Evolutionary conservation across 2,888 invertebrate genomes (phyloP).

Genomic region (Tinea trinotella): DNA sequence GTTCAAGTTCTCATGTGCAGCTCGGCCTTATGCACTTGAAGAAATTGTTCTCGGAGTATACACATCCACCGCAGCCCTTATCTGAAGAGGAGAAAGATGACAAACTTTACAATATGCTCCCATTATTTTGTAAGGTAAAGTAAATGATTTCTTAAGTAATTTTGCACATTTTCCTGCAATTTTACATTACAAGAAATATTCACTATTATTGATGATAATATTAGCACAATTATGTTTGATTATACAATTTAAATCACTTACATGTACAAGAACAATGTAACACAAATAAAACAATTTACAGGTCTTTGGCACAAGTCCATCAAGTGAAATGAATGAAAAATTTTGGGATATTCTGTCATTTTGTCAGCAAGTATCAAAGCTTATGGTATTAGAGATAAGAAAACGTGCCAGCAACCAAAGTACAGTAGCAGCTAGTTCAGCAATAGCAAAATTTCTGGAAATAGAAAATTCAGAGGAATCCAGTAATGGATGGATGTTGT

Average conservation of each 20-base stretch:
- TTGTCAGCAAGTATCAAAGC: slow-evolving; percentile 92
- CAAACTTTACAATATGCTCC: slow-evolving; percentile 97
- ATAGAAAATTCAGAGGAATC: slow-evolving; percentile 95
- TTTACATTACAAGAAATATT: no score
- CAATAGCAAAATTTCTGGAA: slow-evolving; percentile 96
- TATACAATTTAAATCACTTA: no score
- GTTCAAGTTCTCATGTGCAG: slow-evolving; percentile 84
- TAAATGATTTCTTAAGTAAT: not conserved
- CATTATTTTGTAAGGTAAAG: slow-evolving; percentile 95
- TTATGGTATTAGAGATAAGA: slow-evolving; percentile 97
- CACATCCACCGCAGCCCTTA: slow-evolving; percentile 87
- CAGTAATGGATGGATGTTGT: slow-evolving; percentile 96
- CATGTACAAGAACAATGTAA: no score
- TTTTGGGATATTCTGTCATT: slow-evolving; percentile 97
- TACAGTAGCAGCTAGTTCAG: slow-evolving; percentile 95
- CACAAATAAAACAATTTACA: slow-evolving; percentile 44
- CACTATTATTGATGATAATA: no score
- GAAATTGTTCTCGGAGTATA: slow-evolving; percentile 95
- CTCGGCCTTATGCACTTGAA: slow-evolving; percentile 96
- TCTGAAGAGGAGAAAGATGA: slow-evolving; percentile 89
- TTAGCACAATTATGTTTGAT: no score
- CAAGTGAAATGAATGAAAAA: slow-evolving; percentile 97
- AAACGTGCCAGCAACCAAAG: slow-evolving; percentile 96
- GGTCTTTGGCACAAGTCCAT: slow-evolving; percentile 94
- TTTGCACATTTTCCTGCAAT: no score